Evolutionary conservation across 1,140 invertebrate species (phyloP), one percentile per base, ranked within the genome.

Genomic region (Ostrea denselamellosa): DNA sequence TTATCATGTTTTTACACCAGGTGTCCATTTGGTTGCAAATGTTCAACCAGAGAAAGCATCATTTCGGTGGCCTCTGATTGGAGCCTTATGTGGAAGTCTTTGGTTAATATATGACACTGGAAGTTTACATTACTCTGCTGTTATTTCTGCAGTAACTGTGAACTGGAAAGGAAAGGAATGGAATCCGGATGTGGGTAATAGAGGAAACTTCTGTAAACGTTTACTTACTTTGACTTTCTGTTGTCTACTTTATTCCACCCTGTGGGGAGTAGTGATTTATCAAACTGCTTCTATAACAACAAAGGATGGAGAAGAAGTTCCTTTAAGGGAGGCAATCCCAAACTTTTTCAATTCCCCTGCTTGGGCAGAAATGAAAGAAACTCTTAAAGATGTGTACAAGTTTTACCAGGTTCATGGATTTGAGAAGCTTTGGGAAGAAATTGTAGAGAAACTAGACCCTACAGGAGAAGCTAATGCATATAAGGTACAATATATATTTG

Each of bases 341-440:
- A 97, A 99, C 94, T 98, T 99, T 93, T 97, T 99, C 86, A 98
- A 97, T 0, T 98, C 98, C 12, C 97, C 98, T 14, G 96, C 96
- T 91, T 97, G 96, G 96, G 95, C 96, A 19, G 96, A 98, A 89
- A 95, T 97, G 34, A 96, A 97, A 92, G 96, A 97, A 92, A 96
- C 97, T 2, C 92, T 98, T 0, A 93, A 96, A n/a, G 96, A 97
- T 82, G 96, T 97, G 0, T 98, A 97, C 95, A 95, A 95, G 25
- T 97, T 97, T 93, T 96, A 96, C 0, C 96, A 96, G 92, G 96
- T 96, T 89, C 96, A 98, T 93, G 98, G 98, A 58, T 98, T 97
- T 96, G 93, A 94, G 89, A 96, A 95, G 90, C 96, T 98, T 1
- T 99, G 97, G 97, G 96, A 97, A 10, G 97, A 98, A 93, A 96